Evolutionary conservation across 2,113 vertebrate species (phyloP), one percentile per base, ranked within the genome.

Genomic region (Maccullochella peelii): DNA sequence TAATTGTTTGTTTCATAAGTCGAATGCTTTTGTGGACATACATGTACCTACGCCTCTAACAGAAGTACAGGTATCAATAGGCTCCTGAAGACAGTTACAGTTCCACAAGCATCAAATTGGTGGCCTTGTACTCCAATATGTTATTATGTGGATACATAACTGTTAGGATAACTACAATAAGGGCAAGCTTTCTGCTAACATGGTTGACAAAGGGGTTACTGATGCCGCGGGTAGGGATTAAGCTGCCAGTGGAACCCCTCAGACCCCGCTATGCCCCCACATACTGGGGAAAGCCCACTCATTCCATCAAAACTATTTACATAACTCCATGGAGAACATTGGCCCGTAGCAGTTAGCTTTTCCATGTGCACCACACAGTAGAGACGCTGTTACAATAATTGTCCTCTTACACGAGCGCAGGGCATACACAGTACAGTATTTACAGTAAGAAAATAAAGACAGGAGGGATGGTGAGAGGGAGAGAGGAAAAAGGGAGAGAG

Each of bases 241-340:
- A 74, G 63, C 61, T 7, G 58, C 38, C n/a, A 71, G 91, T 40
- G 88, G 89, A 93, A 90, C 84, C 86, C 92, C 90, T 80, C 71
- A 85, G 80, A 87, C 82, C 81, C 57, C 7, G 4, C 47, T 9
- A 21, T 73, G 78, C 73, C 78, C 74, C 82, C 52, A 44, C 74
- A 90, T 90, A 73, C 58, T 86, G 90, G 87, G 94, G 92, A 91
- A 94, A 93, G 81, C 92, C 92, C 89, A 73, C 68, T 93, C 85
- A 88, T 90, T 94, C 88, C 88, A 90, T 90, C 83, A 73, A 87
- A 82, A 87, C 80, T 93, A 90, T 93, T 94, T 91, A 93, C 93
- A 92, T 92, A 92, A 93, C 84, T 92, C 75, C 80, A 82, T 74
- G 82, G 92, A 89, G 88, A 94, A 92, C 93, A 92, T 89, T 93